Evolutionary conservation across 2,113 vertebrate species (phyloP).

Genomic region (Thinocorus orbignyianus): DNA sequence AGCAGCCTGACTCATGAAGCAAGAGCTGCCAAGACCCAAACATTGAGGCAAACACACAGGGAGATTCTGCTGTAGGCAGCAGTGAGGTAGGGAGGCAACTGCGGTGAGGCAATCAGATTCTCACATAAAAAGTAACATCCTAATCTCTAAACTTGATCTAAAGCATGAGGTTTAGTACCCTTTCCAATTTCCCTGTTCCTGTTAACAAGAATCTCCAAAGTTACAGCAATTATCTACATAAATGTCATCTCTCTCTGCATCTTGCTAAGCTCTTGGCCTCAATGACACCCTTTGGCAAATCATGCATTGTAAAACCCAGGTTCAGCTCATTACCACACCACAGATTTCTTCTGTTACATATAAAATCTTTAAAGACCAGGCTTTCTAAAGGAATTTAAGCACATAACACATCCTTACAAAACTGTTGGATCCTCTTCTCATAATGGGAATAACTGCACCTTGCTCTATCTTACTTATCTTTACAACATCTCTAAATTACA

Average conservation of each 20-base stretch:
- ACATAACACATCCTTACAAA: not conserved
- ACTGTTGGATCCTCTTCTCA: not conserved
- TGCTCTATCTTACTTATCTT: not conserved
- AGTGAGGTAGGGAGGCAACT: too few species aligned
- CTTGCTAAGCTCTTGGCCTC: not conserved
- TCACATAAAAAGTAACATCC: not conserved
- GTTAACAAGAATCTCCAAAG: not conserved
- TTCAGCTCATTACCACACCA: not conserved
- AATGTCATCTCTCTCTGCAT: not conserved
- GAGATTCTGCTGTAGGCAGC: not conserved
- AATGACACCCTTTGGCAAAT: not conserved
- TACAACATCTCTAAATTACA: not conserved
- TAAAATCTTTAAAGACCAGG: not conserved
- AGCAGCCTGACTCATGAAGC: not conserved
- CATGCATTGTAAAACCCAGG: not conserved
- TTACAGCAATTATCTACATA: not conserved
- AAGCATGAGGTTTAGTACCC: not conserved
- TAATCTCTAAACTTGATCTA: not conserved
- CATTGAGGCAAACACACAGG: rapidly evolving
- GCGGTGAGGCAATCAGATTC: not conserved
- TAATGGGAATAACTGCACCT: not conserved
- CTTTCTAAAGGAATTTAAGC: not conserved
- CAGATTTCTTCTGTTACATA: not conserved
- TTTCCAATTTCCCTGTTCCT: not conserved
- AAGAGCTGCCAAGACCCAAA: not conserved